Percentiles rank a stretch among this genome's conserved stretches.
Conservation (phyloP, 1,140 invertebrate species). For the Acromyrmex heyeri region DNA sequence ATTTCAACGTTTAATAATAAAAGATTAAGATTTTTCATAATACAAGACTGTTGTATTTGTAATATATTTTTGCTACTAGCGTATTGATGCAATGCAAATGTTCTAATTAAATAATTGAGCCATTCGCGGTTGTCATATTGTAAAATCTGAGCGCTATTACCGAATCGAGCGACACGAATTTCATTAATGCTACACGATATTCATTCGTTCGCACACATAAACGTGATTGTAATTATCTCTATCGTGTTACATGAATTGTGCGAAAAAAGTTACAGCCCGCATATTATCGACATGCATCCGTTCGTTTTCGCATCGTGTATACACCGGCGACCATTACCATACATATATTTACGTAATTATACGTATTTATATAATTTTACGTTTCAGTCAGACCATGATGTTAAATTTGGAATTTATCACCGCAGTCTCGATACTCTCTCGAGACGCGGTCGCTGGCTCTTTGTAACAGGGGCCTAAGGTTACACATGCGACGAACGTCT, state of each 20-base stretch:
- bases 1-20: neutral
- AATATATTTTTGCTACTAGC: constrained; percentile 1
- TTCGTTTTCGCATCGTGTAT: neutral
- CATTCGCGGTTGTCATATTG: neutral
- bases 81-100: constrained; percentile 9
- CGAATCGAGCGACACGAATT: constrained; percentile 36
- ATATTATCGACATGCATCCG: neutral
- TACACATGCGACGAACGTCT: constrained; percentile 52
- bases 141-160: constrained; percentile 14
- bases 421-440: neutral
- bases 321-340: neutral
- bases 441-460: neutral
- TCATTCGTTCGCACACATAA: neutral
- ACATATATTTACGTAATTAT: neutral
- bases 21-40: neutral
- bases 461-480: constrained; percentile 61
- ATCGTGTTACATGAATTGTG: constrained; percentile 6
- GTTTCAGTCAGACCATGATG: neutral
- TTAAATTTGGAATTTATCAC: constrained; percentile 22
- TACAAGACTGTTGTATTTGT: neutral
- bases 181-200: constrained; percentile 21
- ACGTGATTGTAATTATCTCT: constrained; percentile 35
- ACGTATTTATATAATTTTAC: neutral
- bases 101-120: constrained; percentile 46
- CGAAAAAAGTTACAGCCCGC: neutral